These are phyloP conservation scores for Ochropleura leucogaster DNA, from an alignment of 2,888 invertebrate genomes.

Conservation along the genomic window DNA sequence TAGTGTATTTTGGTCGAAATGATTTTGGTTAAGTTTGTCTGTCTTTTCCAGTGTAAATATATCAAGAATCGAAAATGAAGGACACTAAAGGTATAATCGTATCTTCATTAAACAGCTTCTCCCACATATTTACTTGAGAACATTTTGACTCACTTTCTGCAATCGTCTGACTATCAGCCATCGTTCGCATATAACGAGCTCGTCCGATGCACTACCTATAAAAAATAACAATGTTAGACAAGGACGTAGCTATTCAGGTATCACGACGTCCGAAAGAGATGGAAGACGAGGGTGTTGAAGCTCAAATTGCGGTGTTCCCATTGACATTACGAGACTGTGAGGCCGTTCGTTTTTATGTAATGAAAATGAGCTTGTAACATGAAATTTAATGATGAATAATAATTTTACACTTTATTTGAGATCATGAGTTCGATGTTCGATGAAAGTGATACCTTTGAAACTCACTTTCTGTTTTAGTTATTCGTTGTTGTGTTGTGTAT, in stretches of 20 bases:
- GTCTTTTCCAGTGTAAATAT: too few species aligned
- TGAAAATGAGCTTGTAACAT: slow-evolving; percentile 73
- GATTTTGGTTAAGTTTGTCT: neutral
- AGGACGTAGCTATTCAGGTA: slow-evolving; percentile 29
- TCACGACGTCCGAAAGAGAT: slow-evolving; percentile 33
- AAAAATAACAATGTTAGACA: slow-evolving; percentile 70
- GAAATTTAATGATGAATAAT: slow-evolving; percentile 65
- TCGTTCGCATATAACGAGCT: slow-evolving; percentile 66
- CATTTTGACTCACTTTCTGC: slow-evolving; percentile 41
- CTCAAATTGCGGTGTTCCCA: slow-evolving; percentile 67
- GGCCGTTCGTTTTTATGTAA: slow-evolving; percentile 73
- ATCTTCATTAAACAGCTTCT: neutral
- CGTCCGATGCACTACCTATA: slow-evolving; percentile 62
- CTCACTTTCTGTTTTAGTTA: neutral
- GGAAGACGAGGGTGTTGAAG: slow-evolving; percentile 53
- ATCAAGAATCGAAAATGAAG: too few species aligned
- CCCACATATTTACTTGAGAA: neutral
- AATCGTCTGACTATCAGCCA: slow-evolving; percentile 59
- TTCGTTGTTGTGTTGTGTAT: neutral
- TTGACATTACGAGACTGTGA: slow-evolving; percentile 63
- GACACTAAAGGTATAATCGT: neutral
- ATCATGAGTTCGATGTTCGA: slow-evolving; percentile 28
- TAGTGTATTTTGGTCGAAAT: neutral
- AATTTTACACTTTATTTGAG: slow-evolving; percentile 57
- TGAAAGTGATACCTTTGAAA: slow-evolving; percentile 2